Evolutionary conservation across 2,888 invertebrate genomes (phyloP).

Genomic region (Eudemis profundana): DNA sequence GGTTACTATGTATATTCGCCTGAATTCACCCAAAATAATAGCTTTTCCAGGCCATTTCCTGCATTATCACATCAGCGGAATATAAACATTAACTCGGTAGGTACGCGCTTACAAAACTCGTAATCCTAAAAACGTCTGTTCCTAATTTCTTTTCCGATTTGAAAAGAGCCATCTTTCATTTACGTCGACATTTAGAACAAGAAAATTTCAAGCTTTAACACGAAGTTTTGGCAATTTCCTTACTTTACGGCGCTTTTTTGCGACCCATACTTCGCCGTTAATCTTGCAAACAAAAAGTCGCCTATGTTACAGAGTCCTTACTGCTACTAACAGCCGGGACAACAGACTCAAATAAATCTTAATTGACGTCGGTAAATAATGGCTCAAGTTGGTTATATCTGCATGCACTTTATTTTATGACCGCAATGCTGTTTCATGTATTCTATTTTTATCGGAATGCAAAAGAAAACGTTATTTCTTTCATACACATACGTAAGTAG

Average conservation of each 20-base stretch:
- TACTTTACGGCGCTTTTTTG: constrained; percentile 80
- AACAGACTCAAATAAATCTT: constrained; percentile 42
- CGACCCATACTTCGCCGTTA: constrained; percentile 82
- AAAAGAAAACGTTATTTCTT: too few species aligned
- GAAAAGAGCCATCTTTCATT: constrained; percentile 84
- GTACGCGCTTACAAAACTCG: constrained; percentile 76
- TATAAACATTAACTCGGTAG: constrained; percentile 58
- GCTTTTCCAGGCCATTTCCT: constrained; percentile 25
- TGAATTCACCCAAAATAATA: constrained; percentile 17
- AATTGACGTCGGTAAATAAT: constrained; percentile 38
- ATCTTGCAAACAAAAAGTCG: constrained; percentile 81
- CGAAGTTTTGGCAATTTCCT: constrained; percentile 84
- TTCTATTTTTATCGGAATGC: neutral
- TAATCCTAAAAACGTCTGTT: constrained; percentile 82
- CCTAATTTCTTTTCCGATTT: constrained; percentile 83
- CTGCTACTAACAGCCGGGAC: constrained; percentile 61
- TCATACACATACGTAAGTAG: too few species aligned
- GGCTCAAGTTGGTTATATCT: constrained; percentile 20
- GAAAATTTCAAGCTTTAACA: constrained; percentile 82
- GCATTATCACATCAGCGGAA: constrained; percentile 41
- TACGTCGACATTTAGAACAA: constrained; percentile 83
- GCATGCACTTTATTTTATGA: constrained; percentile 6
- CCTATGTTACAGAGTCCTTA: constrained; percentile 70
- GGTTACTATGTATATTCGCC: neutral
- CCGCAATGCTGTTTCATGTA: neutral